phyloP scores from a whole-genome alignment of 2,888 invertebrate genomes.

The Drosophila bunnanda region DNA sequence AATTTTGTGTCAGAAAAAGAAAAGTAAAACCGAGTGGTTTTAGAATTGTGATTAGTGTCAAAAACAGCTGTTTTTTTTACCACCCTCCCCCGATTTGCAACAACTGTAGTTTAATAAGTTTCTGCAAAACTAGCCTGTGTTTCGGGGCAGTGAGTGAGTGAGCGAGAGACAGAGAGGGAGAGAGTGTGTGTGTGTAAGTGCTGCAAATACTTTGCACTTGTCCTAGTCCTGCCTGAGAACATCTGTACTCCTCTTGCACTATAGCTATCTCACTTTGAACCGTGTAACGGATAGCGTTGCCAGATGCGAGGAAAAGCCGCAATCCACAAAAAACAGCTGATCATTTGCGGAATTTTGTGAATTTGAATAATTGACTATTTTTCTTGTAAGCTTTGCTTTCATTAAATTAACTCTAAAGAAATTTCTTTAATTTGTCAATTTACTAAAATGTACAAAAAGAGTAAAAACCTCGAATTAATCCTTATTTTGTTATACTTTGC shows the following conservation, averaged over 20 bases:
- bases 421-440: no score
- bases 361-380: not conserved
- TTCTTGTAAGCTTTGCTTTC: not conserved
- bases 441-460: not conserved
- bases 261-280: slow-evolving; percentile 16
- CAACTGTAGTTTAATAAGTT: not conserved
- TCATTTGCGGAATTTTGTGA: slow-evolving; percentile 13
- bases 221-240: slow-evolving; percentile 36
- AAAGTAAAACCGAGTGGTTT: not conserved
- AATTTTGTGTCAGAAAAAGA: slow-evolving; percentile 5
- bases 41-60: not conserved
- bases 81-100: not conserved
- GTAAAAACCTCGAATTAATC: not conserved
- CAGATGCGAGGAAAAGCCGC: slow-evolving; percentile 2
- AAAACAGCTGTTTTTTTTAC: slow-evolving; percentile 24
- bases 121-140: slow-evolving; percentile 9
- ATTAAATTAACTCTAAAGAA: not conserved
- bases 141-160: not conserved
- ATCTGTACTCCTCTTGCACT: not conserved
- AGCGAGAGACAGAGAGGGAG: not conserved
- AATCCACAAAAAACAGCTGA: slow-evolving; percentile 27
- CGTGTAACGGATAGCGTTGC: slow-evolving; percentile 17
- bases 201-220: slow-evolving; percentile 32
- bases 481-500: slow-evolving; percentile 2
- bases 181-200: slow-evolving; percentile 3